These are phyloP conservation scores for Elephantulus edwardii DNA, from an alignment of 2,113 vertebrate species.

Conservation along the genomic window DNA sequence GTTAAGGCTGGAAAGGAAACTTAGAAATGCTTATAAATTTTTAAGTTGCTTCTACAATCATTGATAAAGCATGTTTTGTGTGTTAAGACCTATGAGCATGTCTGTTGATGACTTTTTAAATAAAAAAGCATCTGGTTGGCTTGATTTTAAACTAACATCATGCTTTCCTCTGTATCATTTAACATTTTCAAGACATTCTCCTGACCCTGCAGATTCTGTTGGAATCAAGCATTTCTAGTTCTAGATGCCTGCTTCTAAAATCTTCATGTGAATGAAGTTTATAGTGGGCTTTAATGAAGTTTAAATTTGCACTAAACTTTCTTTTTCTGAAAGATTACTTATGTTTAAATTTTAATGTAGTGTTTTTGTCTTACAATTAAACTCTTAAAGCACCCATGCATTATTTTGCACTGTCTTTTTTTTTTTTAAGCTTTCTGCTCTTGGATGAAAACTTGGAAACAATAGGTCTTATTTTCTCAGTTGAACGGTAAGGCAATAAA, in stretches of 20 bases:
- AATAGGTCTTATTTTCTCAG: constrained; percentile 49
- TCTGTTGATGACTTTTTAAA: constrained; percentile 32
- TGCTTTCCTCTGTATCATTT: constrained; percentile 69
- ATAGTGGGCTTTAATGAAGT: constrained; percentile 58
- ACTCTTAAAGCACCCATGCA: constrained; percentile 70
- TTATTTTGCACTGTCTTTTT: constrained; percentile 72
- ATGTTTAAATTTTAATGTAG: constrained; percentile 75
- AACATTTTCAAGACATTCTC: constrained; percentile 56
- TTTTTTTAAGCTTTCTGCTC: constrained; percentile 39
- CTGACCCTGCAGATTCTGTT: constrained; percentile 55
- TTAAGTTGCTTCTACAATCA: constrained; percentile 63
- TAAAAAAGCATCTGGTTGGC: constrained; percentile 53
- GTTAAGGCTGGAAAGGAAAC: constrained; percentile 35
- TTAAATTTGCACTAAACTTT: constrained; percentile 70
- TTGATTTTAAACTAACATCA: constrained; percentile 62
- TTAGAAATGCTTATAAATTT: constrained; percentile 58
- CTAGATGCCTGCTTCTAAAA: constrained; percentile 52
- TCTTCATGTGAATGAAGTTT: constrained; percentile 49
- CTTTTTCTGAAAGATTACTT: constrained; percentile 67
- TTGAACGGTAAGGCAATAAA: constrained; percentile 59
- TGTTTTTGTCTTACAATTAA: constrained; percentile 77
- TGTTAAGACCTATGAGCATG: constrained; percentile 71
- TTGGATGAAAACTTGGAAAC: constrained; percentile 43
- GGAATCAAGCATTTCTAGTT: constrained; percentile 60
- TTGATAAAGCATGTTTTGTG: constrained; percentile 75